Percentiles rank a stretch among this genome's conserved stretches.
These are phyloP conservation scores for Philypnodon macrostomus DNA, from an alignment of 2,797 vertebrate species.

Conservation along the genomic window DNA sequence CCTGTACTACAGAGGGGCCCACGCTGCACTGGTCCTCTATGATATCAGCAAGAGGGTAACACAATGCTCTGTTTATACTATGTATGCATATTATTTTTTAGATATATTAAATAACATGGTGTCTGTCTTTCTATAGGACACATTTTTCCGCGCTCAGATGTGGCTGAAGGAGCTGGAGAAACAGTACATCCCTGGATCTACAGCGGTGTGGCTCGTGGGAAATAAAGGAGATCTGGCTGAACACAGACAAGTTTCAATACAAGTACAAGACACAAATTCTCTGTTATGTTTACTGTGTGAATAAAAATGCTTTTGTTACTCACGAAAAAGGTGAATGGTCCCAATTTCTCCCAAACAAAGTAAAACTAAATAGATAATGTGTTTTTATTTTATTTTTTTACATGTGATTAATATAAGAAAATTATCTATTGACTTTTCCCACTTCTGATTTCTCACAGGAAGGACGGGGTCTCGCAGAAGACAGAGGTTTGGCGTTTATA, in stretches of 20 bases:
- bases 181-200: slow-evolving; percentile 59
- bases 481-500: slow-evolving; percentile 65
- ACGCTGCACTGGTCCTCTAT: slow-evolving; percentile 75
- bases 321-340: too few relatives aligned
- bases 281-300: too few relatives aligned
- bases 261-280: slow-evolving; percentile 62
- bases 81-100: too few relatives aligned
- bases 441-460: slow-evolving; percentile 61
- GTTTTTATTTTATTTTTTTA: too few relatives aligned
- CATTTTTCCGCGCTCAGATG: slow-evolving; percentile 71
- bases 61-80: background rate
- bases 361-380: too few relatives aligned
- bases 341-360: too few relatives aligned
- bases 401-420: too few relatives aligned
- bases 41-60: slow-evolving; percentile 78
- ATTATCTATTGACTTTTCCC: too few relatives aligned
- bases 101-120: too few relatives aligned
- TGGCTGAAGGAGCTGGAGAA: slow-evolving; percentile 81
- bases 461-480: slow-evolving; percentile 69
- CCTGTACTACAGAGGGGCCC: slow-evolving; percentile 81
- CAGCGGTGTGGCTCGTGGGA: slow-evolving; percentile 76
- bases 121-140: slow-evolving; percentile 65
- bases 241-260: slow-evolving; percentile 61
- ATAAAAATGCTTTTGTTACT: too few relatives aligned
- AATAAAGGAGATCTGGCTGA: slow-evolving; percentile 78